These are phyloP conservation scores for Apogon talboti DNA, from an alignment of 2,797 vertebrate genomes.

Conservation along the genomic window DNA sequence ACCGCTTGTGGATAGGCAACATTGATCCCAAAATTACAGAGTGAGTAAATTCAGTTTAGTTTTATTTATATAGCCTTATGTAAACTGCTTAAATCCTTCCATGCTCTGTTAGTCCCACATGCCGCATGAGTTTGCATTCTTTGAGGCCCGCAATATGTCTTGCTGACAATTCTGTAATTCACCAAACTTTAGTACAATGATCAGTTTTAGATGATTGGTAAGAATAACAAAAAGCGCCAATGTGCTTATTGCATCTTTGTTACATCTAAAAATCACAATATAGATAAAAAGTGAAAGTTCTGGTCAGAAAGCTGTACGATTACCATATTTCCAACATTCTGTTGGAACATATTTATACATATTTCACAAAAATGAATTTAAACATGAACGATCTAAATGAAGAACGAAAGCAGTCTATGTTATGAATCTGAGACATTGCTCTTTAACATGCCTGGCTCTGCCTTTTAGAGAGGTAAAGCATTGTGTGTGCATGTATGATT, in stretches of 20 bases:
- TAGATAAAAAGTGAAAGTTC: neutral
- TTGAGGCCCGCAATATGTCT: too few relatives aligned
- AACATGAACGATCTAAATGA: neutral
- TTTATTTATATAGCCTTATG: too few relatives aligned
- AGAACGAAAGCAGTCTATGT: conserved; percentile 11
- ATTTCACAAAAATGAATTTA: neutral
- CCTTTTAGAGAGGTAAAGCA: conserved; percentile 53
- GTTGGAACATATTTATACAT: neutral
- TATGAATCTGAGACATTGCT: conserved; percentile 40
- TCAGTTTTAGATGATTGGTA: neutral
- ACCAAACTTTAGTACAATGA: neutral
- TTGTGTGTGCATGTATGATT: conserved; percentile 78
- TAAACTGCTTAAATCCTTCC: conserved; percentile 40
- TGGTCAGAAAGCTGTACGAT: too few relatives aligned
- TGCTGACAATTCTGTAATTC: neutral
- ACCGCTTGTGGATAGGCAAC: conserved; percentile 98
- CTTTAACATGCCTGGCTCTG: conserved; percentile 42
- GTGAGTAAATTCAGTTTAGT: conserved; percentile 83
- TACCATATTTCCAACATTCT: neutral
- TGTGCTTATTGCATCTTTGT: neutral
- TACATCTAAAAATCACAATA: neutral
- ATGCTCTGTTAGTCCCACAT: neutral
- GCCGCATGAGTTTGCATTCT: too few relatives aligned
- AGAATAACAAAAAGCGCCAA: neutral
- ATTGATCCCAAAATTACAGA: conserved; percentile 98